These are phyloP conservation scores for Cydia fagiglandana DNA, from an alignment of 1,140 invertebrate genomes.

Conservation along the genomic window DNA sequence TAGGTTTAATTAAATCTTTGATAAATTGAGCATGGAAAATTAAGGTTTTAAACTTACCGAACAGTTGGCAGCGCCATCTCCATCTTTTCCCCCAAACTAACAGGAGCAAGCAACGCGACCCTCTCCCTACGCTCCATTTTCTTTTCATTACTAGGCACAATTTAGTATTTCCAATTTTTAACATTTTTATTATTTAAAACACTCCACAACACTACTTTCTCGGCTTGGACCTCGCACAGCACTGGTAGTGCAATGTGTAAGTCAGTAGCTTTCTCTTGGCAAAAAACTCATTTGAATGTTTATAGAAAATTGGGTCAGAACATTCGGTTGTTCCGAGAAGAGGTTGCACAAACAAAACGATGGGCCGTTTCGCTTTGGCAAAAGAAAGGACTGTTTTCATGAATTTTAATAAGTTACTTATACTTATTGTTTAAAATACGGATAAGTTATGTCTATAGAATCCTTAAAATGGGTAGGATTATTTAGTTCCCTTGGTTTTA, in stretches of 20 bases:
- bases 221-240: slow-evolving; percentile 55
- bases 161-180: neutral
- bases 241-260: slow-evolving; percentile 51
- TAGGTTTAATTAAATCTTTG: neutral
- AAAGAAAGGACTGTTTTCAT: slow-evolving; percentile 13
- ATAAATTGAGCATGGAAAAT: neutral
- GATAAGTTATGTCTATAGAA: neutral
- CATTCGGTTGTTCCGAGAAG: slow-evolving; percentile 61
- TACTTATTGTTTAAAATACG: neutral
- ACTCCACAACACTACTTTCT: slow-evolving; percentile 64
- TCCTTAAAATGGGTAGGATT: neutral
- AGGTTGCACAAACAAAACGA: slow-evolving; percentile 36
- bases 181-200: slow-evolving; percentile 45
- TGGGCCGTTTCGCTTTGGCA: neutral
- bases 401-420: slow-evolving; percentile 5
- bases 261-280: slow-evolving; percentile 69
- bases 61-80: neutral
- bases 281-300: slow-evolving; percentile 77
- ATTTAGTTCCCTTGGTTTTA: neutral
- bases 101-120: neutral
- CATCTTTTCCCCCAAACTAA: neutral
- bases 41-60: neutral
- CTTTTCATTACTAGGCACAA: slow-evolving; percentile 2
- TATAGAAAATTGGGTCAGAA: slow-evolving; percentile 64
- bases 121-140: slow-evolving; percentile 44